phyloP scores from a whole-genome alignment of 2,113 vertebrate species.

The Lophotis ruficrista region DNA sequence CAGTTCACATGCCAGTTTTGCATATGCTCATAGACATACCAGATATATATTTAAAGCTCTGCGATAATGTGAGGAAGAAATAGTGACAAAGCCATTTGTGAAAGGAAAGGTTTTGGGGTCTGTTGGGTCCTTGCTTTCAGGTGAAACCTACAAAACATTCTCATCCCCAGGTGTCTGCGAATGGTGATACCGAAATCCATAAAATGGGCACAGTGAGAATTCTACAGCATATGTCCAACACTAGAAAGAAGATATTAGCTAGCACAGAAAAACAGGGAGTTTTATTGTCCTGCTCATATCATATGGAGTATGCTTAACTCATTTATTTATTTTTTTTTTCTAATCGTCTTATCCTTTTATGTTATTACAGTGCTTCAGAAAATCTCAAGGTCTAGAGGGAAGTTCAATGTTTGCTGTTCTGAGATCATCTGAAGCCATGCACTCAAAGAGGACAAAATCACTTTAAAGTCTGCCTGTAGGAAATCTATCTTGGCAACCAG shows the following conservation, averaged over 20 bases:
- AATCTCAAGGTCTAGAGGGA: conserved; percentile 77
- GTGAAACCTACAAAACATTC: neutral
- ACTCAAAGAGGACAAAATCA: conserved; percentile 88
- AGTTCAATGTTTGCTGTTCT: conserved; percentile 87
- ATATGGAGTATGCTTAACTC: conserved; percentile 15
- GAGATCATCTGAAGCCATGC: conserved; percentile 88
- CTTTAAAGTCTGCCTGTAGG: conserved; percentile 88
- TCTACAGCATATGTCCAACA: neutral
- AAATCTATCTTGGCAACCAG: conserved; percentile 86
- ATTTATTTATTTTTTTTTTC: conserved; percentile 52
- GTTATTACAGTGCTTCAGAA: conserved; percentile 74
- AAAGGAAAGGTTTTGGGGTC: neutral
- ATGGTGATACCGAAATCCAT: neutral
- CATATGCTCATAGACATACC: neutral
- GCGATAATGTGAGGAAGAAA: neutral
- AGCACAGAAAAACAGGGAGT: conserved; percentile 28
- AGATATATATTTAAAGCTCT: neutral
- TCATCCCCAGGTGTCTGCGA: neutral
- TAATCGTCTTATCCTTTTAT: conserved; percentile 62
- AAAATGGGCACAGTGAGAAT: conserved; percentile 10
- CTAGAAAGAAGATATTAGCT: neutral
- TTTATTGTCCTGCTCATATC: conserved; percentile 32
- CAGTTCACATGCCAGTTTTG: neutral
- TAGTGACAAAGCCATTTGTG: neutral
- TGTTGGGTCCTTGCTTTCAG: neutral